Percentiles rank a stretch among this genome's conserved stretches.
Evolutionary conservation across 2,888 invertebrate genomes (phyloP).

Genomic region (Brassicogethes aeneus): DNA sequence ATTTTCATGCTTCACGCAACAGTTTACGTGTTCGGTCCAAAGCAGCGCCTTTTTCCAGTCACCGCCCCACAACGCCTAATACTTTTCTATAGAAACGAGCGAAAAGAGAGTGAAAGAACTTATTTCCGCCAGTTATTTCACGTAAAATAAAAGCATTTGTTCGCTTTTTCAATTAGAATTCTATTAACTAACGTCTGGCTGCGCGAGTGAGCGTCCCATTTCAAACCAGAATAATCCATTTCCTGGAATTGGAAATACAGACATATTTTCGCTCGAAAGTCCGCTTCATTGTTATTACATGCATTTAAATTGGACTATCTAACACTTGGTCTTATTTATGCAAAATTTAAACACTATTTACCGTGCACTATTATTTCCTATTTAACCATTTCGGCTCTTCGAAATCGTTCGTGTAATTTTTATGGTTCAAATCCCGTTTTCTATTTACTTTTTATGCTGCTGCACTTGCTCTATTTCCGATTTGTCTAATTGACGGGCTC

Average conservation of each 20-base stretch:
- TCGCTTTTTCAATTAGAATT: constrained; percentile 9
- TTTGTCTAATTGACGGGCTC: neutral
- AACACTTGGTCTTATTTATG: constrained; percentile 7
- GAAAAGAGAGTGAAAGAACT: no score
- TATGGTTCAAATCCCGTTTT: constrained; percentile 3
- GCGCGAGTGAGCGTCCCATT: constrained; percentile 4
- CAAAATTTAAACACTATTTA: constrained; percentile 8
- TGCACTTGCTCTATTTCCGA: neutral
- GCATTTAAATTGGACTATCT: constrained; percentile 19
- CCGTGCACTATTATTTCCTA: constrained; percentile 6
- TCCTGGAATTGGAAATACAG: constrained; percentile 20
- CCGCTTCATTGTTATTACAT: constrained; percentile 21
- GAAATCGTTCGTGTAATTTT: constrained; percentile 7
- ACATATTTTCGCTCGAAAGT: constrained; percentile 19
- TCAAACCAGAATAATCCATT: constrained; percentile 19
- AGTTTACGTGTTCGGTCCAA: neutral
- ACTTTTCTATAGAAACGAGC: neutral
- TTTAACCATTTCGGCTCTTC: constrained; percentile 4
- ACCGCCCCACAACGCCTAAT: neutral
- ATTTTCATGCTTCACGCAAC: neutral
- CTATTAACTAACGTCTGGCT: constrained; percentile 8
- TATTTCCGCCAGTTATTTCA: neutral
- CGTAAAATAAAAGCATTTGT: constrained; percentile 2
- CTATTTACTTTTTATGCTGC: neutral
- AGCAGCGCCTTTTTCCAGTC: neutral